These are phyloP conservation scores for Centropristis striata DNA, from an alignment of 2,113 vertebrate species.

Conservation along the genomic window DNA sequence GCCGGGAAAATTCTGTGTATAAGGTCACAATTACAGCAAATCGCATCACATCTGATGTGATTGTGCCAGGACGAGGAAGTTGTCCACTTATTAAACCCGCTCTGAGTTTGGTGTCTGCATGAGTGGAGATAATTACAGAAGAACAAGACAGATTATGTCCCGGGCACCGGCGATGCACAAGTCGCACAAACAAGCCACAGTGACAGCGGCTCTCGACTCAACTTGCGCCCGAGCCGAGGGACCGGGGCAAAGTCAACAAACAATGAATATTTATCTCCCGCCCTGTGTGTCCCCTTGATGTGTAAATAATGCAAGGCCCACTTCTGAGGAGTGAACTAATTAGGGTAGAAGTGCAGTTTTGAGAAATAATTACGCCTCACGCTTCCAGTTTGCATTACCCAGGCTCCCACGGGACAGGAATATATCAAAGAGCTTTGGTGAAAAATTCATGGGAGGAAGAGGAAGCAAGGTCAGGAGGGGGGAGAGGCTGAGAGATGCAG, in stretches of 20 bases:
- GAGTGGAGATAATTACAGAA: slow-evolving; percentile 64
- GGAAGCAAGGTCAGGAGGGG: slow-evolving; percentile 63
- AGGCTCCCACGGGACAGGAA: slow-evolving; percentile 52
- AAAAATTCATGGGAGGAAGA: slow-evolving; percentile 64
- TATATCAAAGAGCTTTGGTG: slow-evolving; percentile 76
- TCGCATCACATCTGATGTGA: slow-evolving; percentile 26
- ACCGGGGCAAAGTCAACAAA: slow-evolving; percentile 81
- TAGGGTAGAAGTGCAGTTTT: slow-evolving; percentile 79
- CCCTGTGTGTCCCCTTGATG: slow-evolving; percentile 80
- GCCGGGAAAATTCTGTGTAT: background rate
- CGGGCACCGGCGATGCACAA: slow-evolving; percentile 37
- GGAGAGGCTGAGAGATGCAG: slow-evolving; percentile 22
- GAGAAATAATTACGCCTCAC: slow-evolving; percentile 80
- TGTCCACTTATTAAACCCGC: slow-evolving; percentile 66
- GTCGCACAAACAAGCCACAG: slow-evolving; percentile 56
- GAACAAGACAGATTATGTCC: slow-evolving; percentile 63
- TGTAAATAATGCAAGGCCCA: slow-evolving; percentile 85
- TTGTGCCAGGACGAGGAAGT: slow-evolving; percentile 11
- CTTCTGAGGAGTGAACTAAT: slow-evolving; percentile 82
- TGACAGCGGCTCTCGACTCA: slow-evolving; percentile 53
- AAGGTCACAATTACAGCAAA: slow-evolving; percentile 41
- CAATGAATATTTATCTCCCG: slow-evolving; percentile 85
- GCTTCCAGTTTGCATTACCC: slow-evolving; percentile 75
- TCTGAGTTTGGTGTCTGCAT: slow-evolving; percentile 41
- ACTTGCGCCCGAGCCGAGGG: slow-evolving; percentile 64